Conservation (phyloP, 1,140 invertebrate genomes). For the Calephelis virginiensis region DNA sequence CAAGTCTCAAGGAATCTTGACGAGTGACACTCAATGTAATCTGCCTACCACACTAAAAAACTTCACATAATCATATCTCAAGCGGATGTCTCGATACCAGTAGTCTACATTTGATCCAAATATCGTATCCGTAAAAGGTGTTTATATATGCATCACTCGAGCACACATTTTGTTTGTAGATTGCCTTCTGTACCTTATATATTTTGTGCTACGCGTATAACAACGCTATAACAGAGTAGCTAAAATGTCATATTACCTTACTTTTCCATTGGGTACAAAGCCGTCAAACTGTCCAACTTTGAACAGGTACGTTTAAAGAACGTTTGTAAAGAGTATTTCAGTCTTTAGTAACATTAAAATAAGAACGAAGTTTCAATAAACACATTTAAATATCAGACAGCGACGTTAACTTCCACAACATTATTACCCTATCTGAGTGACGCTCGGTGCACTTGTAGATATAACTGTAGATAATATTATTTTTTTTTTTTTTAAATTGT, state of each 20-base stretch:
- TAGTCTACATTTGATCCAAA: too few relatives aligned
- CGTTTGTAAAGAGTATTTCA: slow-evolving; percentile 30
- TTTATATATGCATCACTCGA: too few relatives aligned
- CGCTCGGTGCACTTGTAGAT: slow-evolving; percentile 24
- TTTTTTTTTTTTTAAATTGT: slow-evolving; percentile 21
- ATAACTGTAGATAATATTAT: slow-evolving; percentile 27
- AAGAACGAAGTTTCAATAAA: slow-evolving; percentile 27
- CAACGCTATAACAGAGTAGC: neutral
- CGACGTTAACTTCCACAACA: slow-evolving; percentile 35
- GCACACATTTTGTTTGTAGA: too few relatives aligned
- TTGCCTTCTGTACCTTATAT: too few relatives aligned
- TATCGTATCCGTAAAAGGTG: too few relatives aligned
- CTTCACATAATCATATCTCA: too few relatives aligned
- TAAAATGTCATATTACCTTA: slow-evolving; percentile 26
- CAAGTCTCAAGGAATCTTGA: too few relatives aligned
- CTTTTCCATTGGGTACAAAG: slow-evolving; percentile 28
- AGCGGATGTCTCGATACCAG: too few relatives aligned
- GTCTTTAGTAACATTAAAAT: slow-evolving; percentile 22
- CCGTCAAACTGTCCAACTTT: slow-evolving; percentile 69
- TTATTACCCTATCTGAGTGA: slow-evolving; percentile 52
- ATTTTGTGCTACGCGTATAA: too few relatives aligned
- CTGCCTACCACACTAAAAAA: too few relatives aligned
- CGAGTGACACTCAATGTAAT: too few relatives aligned
- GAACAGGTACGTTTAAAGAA: slow-evolving; percentile 40
- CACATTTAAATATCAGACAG: slow-evolving; percentile 18